Percentiles rank a stretch among this genome's conserved stretches.
Evolutionary conservation across 2,888 invertebrate species (phyloP).

Genomic region (Leptinotarsa rubiginosa): DNA sequence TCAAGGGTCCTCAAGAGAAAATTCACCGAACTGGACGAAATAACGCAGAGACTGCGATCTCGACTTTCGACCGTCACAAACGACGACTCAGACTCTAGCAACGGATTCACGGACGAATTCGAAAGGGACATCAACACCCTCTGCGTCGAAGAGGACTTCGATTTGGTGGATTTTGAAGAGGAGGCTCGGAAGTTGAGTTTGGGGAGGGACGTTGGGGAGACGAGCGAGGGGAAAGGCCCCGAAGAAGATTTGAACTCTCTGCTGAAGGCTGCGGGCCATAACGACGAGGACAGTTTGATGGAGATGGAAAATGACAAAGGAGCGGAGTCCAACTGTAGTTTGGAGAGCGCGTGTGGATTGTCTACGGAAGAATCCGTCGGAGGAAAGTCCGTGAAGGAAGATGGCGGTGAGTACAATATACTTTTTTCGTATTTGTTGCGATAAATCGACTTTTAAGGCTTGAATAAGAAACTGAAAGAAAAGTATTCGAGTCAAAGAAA

Average conservation of each 20-base stretch:
- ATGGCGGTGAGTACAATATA: constrained; percentile 4
- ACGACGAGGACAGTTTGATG: constrained; percentile 1
- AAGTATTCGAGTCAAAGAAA: too few species aligned
- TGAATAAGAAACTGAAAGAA: too few species aligned
- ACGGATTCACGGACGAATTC: constrained; percentile 69
- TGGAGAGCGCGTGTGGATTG: not conserved
- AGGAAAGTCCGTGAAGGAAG: not conserved
- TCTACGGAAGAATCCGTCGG: not conserved
- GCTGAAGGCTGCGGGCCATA: not conserved
- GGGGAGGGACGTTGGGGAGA: constrained; percentile 39
- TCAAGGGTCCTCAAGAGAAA: constrained; percentile 71
- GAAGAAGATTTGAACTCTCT: not conserved
- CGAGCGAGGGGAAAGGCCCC: constrained; percentile 21
- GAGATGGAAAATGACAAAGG: constrained; percentile 7
- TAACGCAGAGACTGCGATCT: constrained; percentile 71
- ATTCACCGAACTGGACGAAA: constrained; percentile 73
- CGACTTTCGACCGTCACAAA: constrained; percentile 72
- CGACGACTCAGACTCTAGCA: constrained; percentile 65
- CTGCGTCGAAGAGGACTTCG: constrained; percentile 63
- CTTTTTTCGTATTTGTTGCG: too few species aligned
- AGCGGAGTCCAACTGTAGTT: not conserved
- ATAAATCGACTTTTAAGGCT: too few species aligned
- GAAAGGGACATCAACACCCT: constrained; percentile 71
- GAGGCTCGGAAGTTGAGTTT: constrained; percentile 38
- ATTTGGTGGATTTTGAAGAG: constrained; percentile 60